phyloP scores from a whole-genome alignment of 2,888 invertebrate genomes.

The Bimastos eiseni region DNA sequence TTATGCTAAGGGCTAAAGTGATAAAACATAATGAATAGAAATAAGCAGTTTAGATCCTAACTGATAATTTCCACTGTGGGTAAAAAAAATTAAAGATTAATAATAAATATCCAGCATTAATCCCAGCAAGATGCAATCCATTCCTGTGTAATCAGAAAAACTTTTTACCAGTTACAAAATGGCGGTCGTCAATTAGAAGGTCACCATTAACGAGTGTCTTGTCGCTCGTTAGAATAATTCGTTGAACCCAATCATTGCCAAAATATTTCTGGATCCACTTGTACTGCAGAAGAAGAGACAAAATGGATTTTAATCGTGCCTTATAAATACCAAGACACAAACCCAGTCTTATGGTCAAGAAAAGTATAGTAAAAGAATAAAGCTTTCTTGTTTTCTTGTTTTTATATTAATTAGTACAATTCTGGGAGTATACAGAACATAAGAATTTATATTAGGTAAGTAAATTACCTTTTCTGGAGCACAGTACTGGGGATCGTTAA shows the following conservation, averaged over 20 bases:
- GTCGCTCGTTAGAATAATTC: constrained; percentile 52
- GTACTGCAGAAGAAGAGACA: constrained; percentile 47
- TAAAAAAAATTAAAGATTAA: not conserved
- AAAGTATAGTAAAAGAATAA: not conserved
- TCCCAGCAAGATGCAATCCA: no score
- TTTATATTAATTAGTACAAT: no score
- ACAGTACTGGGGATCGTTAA: not conserved
- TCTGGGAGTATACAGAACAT: not conserved
- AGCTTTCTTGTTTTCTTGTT: no score
- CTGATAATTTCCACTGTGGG: no score
- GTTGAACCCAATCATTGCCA: constrained; percentile 51
- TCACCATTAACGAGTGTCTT: constrained; percentile 56
- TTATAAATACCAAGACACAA: not conserved
- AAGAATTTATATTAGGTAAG: not conserved
- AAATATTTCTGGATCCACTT: constrained; percentile 57
- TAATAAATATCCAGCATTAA: no score
- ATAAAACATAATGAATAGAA: no score
- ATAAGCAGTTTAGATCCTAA: no score
- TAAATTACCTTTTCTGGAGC: constrained; percentile 8
- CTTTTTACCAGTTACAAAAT: constrained; percentile 45
- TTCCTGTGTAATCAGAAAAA: no score
- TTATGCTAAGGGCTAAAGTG: not conserved
- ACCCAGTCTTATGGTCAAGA: not conserved
- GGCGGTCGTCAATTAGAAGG: constrained; percentile 56
- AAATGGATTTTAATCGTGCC: not conserved